Evolutionary conservation across 1,140 invertebrate genomes (phyloP).

Genomic region (Drosophila kikkawai): DNA sequence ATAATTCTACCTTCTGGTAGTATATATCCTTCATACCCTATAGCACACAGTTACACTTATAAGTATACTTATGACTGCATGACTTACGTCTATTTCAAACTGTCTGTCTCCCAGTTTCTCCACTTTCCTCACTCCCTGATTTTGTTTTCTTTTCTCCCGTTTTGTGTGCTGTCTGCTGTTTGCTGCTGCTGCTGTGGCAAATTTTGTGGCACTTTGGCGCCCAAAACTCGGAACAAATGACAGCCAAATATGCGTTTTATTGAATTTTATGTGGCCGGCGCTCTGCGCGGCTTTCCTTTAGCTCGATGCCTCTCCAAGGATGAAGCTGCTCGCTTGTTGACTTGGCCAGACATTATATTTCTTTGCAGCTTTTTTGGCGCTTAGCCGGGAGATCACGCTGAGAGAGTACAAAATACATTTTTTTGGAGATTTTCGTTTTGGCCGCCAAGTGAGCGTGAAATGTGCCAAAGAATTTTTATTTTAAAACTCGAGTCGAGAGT

Average conservation of each 20-base stretch:
- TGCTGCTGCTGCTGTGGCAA: slow-evolving; percentile 47
- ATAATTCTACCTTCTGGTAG: not conserved
- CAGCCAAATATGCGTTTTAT: slow-evolving; percentile 83
- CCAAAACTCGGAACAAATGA: slow-evolving; percentile 80
- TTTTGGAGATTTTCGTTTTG: slow-evolving; percentile 33
- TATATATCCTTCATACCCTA: slow-evolving; percentile 2
- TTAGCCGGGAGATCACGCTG: slow-evolving; percentile 45
- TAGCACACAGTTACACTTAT: slow-evolving; percentile 27
- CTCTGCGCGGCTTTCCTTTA: slow-evolving; percentile 28
- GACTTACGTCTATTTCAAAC: slow-evolving; percentile 22
- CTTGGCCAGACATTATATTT: slow-evolving; percentile 51
- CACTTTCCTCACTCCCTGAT: slow-evolving; percentile 15
- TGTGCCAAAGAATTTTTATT: slow-evolving; percentile 59
- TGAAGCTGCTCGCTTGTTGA: slow-evolving; percentile 31
- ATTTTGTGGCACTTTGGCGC: slow-evolving; percentile 80
- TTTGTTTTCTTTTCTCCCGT: slow-evolving; percentile 13
- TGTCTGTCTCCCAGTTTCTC: slow-evolving; percentile 16
- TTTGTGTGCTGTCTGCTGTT: slow-evolving; percentile 52
- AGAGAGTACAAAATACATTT: slow-evolving; percentile 49
- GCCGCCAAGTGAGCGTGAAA: slow-evolving; percentile 67
- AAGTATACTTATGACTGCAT: slow-evolving; percentile 31
- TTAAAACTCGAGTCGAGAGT: slow-evolving; percentile 15
- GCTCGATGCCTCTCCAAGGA: slow-evolving; percentile 22
- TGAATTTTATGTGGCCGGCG: slow-evolving; percentile 75
- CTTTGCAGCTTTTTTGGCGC: slow-evolving; percentile 42